Percentiles rank a stretch among this genome's conserved stretches.
Evolutionary conservation across 2,113 vertebrate genomes (phyloP).

Genomic region (Chaenogobius annularis): DNA sequence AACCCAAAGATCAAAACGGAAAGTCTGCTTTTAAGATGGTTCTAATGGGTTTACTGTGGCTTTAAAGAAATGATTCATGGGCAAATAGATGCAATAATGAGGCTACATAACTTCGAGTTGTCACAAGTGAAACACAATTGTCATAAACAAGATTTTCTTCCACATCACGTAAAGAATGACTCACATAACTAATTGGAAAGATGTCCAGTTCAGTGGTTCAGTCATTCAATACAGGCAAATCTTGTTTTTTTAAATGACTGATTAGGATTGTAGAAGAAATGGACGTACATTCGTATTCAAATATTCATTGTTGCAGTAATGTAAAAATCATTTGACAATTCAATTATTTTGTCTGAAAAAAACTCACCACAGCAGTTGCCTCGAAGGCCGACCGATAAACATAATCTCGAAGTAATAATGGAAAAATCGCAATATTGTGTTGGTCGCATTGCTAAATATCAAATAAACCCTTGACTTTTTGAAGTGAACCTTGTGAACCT

Average conservation of each 20-base stretch:
- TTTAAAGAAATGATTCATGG: constrained; percentile 20
- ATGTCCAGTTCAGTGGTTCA: too few relatives aligned
- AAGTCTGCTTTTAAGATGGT: constrained; percentile 17
- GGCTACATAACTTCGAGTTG: background rate
- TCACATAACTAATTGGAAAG: background rate
- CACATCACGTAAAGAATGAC: background rate
- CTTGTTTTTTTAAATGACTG: background rate
- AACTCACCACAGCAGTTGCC: too few relatives aligned
- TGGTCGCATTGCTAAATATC: too few relatives aligned
- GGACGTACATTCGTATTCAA: too few relatives aligned
- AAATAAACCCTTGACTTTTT: too few relatives aligned
- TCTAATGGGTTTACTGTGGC: constrained; percentile 20
- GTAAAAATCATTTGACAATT: too few relatives aligned
- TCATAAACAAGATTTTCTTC: constrained; percentile 8
- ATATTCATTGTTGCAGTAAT: background rate
- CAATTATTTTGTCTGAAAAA: too few relatives aligned
- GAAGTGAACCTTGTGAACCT: too few relatives aligned
- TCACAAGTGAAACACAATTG: background rate
- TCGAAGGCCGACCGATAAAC: too few relatives aligned
- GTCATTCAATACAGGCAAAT: too few relatives aligned
- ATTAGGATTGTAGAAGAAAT: too few relatives aligned
- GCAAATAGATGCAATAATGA: constrained; percentile 28
- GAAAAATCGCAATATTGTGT: too few relatives aligned
- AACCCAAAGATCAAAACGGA: constrained; percentile 50
- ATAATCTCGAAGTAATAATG: background rate